Conservation (phyloP, 2,113 vertebrate species). For the Tragelaphus strepsiceros region DNA sequence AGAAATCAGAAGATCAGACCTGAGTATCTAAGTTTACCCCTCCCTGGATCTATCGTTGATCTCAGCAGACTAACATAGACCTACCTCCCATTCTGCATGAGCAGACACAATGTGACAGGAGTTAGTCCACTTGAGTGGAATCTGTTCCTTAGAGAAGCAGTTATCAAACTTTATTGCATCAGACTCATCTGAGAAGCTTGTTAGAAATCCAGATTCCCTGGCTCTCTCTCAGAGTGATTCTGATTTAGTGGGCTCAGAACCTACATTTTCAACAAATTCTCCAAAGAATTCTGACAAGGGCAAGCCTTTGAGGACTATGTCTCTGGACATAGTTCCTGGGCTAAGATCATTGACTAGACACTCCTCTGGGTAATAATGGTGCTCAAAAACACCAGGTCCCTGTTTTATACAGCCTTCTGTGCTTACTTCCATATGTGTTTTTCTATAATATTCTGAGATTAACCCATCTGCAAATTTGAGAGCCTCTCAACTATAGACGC, state of each 20-base stretch:
- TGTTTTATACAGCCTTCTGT: not conserved
- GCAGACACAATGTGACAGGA: not conserved
- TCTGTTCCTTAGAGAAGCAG: not conserved
- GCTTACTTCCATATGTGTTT: not conserved
- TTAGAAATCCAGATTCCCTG: not conserved
- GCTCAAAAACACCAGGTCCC: not conserved
- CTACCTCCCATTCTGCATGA: not conserved
- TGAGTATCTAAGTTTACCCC: not conserved
- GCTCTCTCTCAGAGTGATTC: not conserved
- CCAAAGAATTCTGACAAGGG: not conserved
- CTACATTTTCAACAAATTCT: not conserved
- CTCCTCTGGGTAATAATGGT: not conserved
- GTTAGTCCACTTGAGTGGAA: not conserved
- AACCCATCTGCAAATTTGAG: not conserved
- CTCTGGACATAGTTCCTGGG: not conserved
- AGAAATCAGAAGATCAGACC: not conserved
- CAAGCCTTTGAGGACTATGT: not conserved
- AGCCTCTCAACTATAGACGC: not conserved
- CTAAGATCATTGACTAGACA: not conserved
- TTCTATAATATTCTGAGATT: not conserved
- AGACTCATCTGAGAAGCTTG: not conserved
- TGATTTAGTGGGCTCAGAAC: not conserved
- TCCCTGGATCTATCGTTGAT: not conserved
- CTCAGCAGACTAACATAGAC: not conserved
- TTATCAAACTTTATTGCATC: not conserved